Evolutionary conservation across 2,888 invertebrate species (phyloP).

Genomic region (Drosophila borborema): DNA sequence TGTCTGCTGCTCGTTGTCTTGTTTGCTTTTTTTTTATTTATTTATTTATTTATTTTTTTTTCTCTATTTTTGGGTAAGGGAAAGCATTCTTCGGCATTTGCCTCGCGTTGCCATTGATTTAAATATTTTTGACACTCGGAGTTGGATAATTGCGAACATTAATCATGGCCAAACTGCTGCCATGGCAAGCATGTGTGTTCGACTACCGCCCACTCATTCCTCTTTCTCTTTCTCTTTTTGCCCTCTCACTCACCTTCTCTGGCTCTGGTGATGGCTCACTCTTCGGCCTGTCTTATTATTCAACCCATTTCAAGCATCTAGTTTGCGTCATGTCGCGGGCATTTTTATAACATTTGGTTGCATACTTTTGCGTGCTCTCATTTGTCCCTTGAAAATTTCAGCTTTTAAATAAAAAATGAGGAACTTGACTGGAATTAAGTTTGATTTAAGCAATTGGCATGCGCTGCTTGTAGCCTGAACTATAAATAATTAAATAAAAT

Average conservation of each 20-base stretch:
- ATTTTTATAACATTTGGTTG: slow-evolving; percentile 22
- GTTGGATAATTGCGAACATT: slow-evolving; percentile 77
- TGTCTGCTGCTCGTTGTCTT: slow-evolving; percentile 45
- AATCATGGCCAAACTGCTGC: slow-evolving; percentile 71
- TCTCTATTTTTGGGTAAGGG: background rate
- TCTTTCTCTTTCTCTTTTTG: background rate
- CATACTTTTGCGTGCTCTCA: slow-evolving; percentile 32
- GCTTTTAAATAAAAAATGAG: background rate
- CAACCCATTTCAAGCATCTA: slow-evolving; percentile 8
- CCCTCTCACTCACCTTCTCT: background rate
- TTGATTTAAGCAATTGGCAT: background rate
- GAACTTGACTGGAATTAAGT: background rate
- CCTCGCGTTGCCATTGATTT: slow-evolving; percentile 69
- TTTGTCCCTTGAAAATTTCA: background rate
- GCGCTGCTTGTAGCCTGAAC: background rate
- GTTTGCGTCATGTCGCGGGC: slow-evolving; percentile 4
- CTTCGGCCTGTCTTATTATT: background rate
- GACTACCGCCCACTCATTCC: background rate
- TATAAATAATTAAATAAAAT: too few relatives aligned
- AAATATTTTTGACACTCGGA: slow-evolving; percentile 80
- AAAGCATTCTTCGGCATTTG: slow-evolving; percentile 30
- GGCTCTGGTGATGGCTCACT: slow-evolving; percentile 12
- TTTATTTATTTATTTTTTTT: slow-evolving; percentile 4
- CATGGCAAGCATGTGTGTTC: slow-evolving; percentile 28
- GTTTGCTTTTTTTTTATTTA: slow-evolving; percentile 9